Evolutionary conservation across 2,797 vertebrate species (phyloP).

Genomic region (Triplophysa yarkandensis): DNA sequence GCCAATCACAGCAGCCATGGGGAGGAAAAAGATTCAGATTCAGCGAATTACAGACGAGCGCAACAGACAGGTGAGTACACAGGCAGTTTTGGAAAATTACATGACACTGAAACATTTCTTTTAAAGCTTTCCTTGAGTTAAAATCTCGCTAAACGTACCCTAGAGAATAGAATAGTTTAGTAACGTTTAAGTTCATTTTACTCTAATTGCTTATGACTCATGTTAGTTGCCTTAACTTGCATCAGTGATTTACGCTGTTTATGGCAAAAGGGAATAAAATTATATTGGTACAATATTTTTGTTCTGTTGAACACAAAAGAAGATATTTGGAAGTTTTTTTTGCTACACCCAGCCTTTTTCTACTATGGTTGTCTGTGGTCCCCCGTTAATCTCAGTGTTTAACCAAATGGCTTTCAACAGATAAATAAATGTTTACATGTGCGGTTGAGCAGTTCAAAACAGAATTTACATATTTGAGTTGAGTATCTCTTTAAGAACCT

Average conservation of each 20-base stretch:
- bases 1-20: constrained; percentile 82
- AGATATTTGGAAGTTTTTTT: too few relatives aligned
- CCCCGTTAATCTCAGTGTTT: too few relatives aligned
- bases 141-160: background rate
- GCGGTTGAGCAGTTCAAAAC: too few relatives aligned
- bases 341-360: too few relatives aligned
- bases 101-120: too few relatives aligned
- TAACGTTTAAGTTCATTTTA: background rate
- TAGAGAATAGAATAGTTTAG: constrained; percentile 3
- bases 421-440: too few relatives aligned
- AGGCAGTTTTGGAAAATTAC: background rate
- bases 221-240: constrained; percentile 3
- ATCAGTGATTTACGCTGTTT: constrained; percentile 23
- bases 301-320: too few relatives aligned
- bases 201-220: background rate
- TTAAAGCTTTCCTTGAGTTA: background rate
- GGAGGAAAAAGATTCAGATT: constrained; percentile 99
- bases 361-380: too few relatives aligned
- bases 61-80: constrained; percentile 88
- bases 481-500: too few relatives aligned
- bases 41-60: constrained; percentile 98
- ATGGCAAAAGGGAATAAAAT: constrained; percentile 1
- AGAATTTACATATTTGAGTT: too few relatives aligned
- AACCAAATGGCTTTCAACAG: too few relatives aligned
- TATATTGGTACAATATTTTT: too few relatives aligned